A percentile compares a stretch with the other conserved stretches of the same genome.
Conservation (phyloP, 2,113 vertebrate genomes). For the Thinocorus orbignyianus region DNA sequence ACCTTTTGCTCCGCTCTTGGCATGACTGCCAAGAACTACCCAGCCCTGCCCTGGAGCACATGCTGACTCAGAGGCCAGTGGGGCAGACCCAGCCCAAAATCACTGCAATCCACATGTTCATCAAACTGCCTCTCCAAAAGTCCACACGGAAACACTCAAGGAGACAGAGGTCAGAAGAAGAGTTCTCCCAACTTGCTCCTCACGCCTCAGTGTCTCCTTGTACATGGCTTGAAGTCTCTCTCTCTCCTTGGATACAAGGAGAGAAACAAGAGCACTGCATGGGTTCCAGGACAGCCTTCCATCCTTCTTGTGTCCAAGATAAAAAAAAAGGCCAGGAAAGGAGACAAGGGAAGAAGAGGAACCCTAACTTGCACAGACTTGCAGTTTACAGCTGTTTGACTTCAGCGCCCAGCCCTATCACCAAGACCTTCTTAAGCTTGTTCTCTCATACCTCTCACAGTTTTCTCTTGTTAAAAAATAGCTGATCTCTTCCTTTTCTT, state of each 20-base stretch:
- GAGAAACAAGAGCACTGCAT: background rate
- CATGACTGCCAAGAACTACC: background rate
- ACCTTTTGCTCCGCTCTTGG: background rate
- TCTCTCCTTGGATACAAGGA: background rate
- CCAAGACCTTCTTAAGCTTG: fast-evolving
- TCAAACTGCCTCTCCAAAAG: background rate
- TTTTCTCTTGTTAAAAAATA: background rate
- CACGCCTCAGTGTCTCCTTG: background rate
- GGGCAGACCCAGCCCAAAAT: background rate
- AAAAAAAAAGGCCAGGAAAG: background rate
- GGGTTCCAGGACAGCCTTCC: background rate
- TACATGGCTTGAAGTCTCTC: fast-evolving
- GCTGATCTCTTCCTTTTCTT: background rate
- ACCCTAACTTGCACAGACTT: background rate
- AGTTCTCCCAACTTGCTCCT: background rate
- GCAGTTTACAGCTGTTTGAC: background rate
- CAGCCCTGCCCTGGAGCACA: background rate
- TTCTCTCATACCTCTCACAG: background rate
- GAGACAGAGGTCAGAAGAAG: background rate
- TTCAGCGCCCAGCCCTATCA: background rate
- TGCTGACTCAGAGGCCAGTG: background rate
- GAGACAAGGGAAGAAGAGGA: background rate
- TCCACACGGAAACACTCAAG: fast-evolving
- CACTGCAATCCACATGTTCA: background rate
- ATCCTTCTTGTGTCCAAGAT: background rate